Base-by-base conservation (phyloP, 2,113 vertebrate species). In the Rhinolophus ferrumequinum region DNA sequence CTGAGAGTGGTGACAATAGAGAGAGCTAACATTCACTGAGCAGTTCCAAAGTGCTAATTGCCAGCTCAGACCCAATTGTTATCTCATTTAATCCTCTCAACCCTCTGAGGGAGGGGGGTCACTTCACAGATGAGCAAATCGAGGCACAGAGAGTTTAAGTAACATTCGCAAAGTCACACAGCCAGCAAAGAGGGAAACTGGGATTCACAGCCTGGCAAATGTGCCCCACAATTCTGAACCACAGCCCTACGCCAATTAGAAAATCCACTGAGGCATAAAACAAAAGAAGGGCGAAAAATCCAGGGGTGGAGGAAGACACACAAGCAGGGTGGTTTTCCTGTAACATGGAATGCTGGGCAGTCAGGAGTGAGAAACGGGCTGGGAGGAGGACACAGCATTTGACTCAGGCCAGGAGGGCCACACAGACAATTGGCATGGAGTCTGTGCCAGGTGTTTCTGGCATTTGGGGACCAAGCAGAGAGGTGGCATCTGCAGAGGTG, bases 221-320 rank as follows among this genome's bases (percentile, higher is more conserved):
- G 5, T 47, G 86, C 18, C n/a, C 35, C 2, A 0, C 2, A 4
- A 22, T 47, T 60, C 50, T 38, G 6, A 16, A 30, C 0, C 5
- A 22, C 0, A 1, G 33, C 15, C 6, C 15, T 28, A 5, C 0
- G 0, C 82, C 41, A 58, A 2, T 21, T 15, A 35, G 62, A 80
- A 35, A 38, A 60, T 12, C 28, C 21, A 19, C 15, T 6, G 58
- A 66, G 54, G 15, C 21, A 13, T 22, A 9, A 47, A 67, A 47
- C 44, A 15, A 19, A 58, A 24, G 54, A 8, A 10, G 0, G 2
- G 18, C 3, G 9, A 12, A 44, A 2, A 0, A 0, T 10, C 16
- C 38, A 1, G 8, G 16, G 6, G 22, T 7, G 5, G 38, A 33
- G 56, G 33, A 9, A 8, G 14, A 3, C 19, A 19, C 6, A 3